Conservation (phyloP, 1,140 invertebrate genomes). For the Neodiprion virginianus region DNA sequence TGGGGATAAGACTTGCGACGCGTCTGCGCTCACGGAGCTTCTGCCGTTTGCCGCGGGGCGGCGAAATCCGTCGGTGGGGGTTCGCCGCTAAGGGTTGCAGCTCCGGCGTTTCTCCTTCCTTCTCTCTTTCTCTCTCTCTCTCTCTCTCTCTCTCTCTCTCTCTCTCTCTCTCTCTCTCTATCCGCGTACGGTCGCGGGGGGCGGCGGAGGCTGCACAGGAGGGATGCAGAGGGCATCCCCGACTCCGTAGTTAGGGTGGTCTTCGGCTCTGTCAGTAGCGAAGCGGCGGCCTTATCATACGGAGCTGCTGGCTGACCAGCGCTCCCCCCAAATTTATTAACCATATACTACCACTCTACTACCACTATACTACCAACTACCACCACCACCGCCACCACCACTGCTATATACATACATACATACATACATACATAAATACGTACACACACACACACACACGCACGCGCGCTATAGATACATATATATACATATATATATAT, state of each 20-base stretch:
- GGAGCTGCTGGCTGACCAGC: slow-evolving; percentile 61
- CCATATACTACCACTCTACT: slow-evolving; percentile 24
- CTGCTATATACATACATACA: slow-evolving; percentile 7
- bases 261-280: slow-evolving; percentile 61
- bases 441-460: too few relatives aligned
- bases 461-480: too few relatives aligned
- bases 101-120: slow-evolving; percentile 20
- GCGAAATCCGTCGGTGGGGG: slow-evolving; percentile 57
- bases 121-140: slow-evolving; percentile 23
- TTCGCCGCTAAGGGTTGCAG: slow-evolving; percentile 51
- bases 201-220: background rate
- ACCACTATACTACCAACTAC: slow-evolving; percentile 22
- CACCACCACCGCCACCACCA: slow-evolving; percentile 30
- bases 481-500: too few relatives aligned
- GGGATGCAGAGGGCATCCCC: slow-evolving; percentile 39
- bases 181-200: background rate
- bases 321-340: slow-evolving; percentile 37
- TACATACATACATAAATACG: background rate
- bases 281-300: slow-evolving; percentile 63
- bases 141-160: slow-evolving; percentile 18
- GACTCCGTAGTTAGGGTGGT: slow-evolving; percentile 61
- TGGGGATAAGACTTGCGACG: slow-evolving; percentile 62
- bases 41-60: slow-evolving; percentile 54
- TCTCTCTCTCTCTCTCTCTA: background rate
- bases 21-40: slow-evolving; percentile 44